A percentile compares a stretch with the other conserved stretches of the same genome.
phyloP scores from a whole-genome alignment of 1,140 invertebrate species.

The Matsumurasca onukii region DNA sequence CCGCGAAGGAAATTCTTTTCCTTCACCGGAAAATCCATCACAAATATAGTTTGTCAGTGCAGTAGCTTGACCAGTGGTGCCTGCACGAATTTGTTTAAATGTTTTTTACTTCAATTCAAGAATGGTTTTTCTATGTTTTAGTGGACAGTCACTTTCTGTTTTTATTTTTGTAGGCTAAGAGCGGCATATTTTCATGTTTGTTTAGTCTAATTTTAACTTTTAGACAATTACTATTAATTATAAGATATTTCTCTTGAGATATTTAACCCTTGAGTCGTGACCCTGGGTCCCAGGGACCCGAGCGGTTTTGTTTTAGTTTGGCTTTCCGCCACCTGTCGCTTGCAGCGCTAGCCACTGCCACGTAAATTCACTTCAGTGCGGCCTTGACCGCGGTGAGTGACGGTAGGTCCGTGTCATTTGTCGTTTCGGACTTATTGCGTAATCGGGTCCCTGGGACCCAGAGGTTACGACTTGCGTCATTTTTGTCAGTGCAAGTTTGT shows the following conservation, averaged over 20 bases:
- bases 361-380: constrained; percentile 14
- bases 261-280: constrained; percentile 14
- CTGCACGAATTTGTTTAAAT: no score
- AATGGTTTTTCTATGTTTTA: no score
- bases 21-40: no score
- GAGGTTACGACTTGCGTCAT: not conserved
- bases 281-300: constrained; percentile 20
- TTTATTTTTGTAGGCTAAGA: no score
- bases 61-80: no score
- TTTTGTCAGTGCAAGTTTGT: not conserved
- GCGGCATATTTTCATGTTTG: no score
- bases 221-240: no score
- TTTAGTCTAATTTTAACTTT: no score
- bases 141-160: no score
- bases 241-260: no score
- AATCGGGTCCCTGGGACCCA: not conserved
- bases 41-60: no score
- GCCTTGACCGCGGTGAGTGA: not conserved
- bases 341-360: constrained; percentile 11
- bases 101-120: not conserved
- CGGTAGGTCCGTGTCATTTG: not conserved
- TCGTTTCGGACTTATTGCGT: not conserved
- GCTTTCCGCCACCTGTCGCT: not conserved
- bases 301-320: constrained; percentile 7
- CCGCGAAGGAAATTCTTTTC: no score